These are phyloP conservation scores for Gallinago paraguaiae DNA, from an alignment of 2,113 vertebrate genomes.

Conservation along the genomic window DNA sequence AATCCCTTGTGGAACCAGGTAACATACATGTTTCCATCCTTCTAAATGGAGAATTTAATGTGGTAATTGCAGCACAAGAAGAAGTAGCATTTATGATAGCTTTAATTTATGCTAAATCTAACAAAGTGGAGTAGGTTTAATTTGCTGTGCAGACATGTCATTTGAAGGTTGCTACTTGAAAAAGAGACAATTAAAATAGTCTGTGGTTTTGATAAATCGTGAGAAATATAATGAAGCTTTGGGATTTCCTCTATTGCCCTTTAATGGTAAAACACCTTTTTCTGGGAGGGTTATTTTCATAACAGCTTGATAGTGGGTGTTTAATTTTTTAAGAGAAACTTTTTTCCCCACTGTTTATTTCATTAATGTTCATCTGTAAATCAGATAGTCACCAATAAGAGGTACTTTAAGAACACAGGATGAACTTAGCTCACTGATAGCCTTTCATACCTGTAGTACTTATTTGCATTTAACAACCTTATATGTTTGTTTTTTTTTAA, in stretches of 20 bases:
- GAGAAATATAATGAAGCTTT: neutral
- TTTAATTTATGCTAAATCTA: neutral
- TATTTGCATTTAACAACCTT: neutral
- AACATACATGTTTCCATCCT: slow-evolving; percentile 19
- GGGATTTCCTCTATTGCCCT: neutral
- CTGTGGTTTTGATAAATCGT: neutral
- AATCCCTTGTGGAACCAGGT: slow-evolving; percentile 62
- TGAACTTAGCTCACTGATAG: neutral
- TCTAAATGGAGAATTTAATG: slow-evolving; percentile 16
- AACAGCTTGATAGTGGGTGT: neutral
- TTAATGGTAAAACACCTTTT: neutral
- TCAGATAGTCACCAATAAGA: neutral
- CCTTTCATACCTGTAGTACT: neutral
- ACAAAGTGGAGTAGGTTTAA: neutral
- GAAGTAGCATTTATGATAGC: neutral
- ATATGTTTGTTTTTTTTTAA: too few relatives aligned
- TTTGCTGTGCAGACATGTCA: neutral
- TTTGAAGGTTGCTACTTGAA: neutral
- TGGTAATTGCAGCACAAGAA: neutral
- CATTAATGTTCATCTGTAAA: neutral
- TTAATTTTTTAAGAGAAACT: neutral
- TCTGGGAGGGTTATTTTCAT: neutral
- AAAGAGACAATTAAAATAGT: neutral
- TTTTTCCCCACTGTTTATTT: neutral
- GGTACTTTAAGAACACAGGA: neutral